phyloP scores from a whole-genome alignment of 2,113 vertebrate genomes.

The Centrocercus urophasianus region DNA sequence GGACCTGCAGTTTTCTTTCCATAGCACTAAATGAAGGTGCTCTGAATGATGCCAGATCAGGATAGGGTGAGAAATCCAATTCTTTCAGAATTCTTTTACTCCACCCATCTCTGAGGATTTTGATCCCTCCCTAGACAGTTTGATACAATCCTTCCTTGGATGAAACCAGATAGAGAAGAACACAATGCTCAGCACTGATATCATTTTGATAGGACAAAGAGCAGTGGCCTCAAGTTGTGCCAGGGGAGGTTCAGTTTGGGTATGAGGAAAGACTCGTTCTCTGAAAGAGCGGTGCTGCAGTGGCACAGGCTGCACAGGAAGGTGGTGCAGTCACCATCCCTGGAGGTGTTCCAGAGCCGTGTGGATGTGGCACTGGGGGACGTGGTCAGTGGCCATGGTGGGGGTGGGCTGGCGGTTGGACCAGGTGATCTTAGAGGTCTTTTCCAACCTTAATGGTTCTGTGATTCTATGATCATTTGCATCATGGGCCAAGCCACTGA shows the following conservation, averaged over 20 bases:
- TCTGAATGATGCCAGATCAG: neutral
- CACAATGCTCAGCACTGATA: neutral
- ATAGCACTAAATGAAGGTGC: neutral
- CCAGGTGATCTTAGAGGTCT: too few species aligned
- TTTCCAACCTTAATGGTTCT: too few species aligned
- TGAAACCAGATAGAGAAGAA: neutral
- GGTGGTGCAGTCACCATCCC: too few species aligned
- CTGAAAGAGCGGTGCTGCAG: too few species aligned
- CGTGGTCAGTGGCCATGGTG: too few species aligned
- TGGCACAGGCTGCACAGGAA: too few species aligned
- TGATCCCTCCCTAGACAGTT: fast-evolving
- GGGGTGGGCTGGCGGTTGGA: too few species aligned
- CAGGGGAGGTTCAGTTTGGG: too few species aligned
- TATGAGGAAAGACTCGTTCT: too few species aligned
- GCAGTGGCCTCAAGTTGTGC: too few species aligned
- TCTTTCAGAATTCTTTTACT: neutral
- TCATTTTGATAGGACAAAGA: neutral
- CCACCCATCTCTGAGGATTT: neutral
- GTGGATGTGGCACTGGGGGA: too few species aligned
- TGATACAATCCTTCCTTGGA: neutral
- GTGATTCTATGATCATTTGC: neutral
- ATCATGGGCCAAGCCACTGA: neutral
- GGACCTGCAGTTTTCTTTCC: neutral
- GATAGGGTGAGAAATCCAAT: neutral
- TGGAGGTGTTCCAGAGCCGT: too few species aligned